Percentiles rank a stretch among this genome's conserved stretches.
These are phyloP conservation scores for Gobionotothen gibberifrons DNA, from an alignment of 2,797 vertebrate genomes.

Conservation along the genomic window DNA sequence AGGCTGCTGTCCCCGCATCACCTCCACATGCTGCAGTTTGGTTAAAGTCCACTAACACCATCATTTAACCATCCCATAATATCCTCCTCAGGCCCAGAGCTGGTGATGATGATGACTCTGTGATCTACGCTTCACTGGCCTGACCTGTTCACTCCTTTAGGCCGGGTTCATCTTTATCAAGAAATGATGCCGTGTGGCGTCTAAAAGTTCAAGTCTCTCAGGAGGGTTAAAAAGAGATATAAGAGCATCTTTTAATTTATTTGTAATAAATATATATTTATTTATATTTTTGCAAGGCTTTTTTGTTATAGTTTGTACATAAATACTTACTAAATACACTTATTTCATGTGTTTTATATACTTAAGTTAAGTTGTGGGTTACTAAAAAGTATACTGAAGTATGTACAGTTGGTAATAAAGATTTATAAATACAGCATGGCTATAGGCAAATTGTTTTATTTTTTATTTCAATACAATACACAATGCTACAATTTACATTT, in stretches of 20 bases:
- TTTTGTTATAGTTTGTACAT: not conserved
- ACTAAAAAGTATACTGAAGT: not conserved
- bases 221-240: not conserved
- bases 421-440: not conserved
- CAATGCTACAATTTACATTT: conserved; percentile 53
- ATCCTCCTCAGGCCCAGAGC: conserved; percentile 44
- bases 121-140: conserved; percentile 59
- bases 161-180: not conserved
- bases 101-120: not conserved
- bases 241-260: not conserved
- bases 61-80: not conserved
- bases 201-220: not conserved
- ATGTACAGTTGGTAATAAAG: not conserved
- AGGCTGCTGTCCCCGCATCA: not conserved
- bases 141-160: not conserved
- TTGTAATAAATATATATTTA: not conserved
- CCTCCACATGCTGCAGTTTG: not conserved
- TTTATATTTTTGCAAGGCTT: not conserved
- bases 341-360: conserved; percentile 4
- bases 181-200: not conserved
- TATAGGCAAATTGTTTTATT: not conserved
- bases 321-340: not conserved
- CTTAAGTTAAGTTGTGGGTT: not conserved
- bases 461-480: conserved; percentile 62
- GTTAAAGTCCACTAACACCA: not conserved